These are phyloP conservation scores for Pomatorhinus ruficollis DNA, from an alignment of 2,113 vertebrate genomes.

Conservation along the genomic window DNA sequence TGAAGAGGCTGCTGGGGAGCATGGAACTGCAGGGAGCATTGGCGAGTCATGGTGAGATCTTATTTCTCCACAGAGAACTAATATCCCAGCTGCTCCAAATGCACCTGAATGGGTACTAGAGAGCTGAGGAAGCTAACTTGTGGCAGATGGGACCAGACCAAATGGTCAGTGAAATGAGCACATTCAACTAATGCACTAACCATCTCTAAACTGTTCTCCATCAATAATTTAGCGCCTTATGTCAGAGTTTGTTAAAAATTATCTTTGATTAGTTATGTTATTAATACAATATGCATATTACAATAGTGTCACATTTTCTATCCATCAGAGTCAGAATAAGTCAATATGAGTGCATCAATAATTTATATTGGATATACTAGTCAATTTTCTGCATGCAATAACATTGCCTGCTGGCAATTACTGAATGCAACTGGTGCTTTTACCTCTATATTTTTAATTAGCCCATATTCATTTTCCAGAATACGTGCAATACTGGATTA, in stretches of 20 bases:
- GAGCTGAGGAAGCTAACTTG: conserved; percentile 45
- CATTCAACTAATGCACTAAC: conserved; percentile 62
- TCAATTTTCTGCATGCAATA: conserved; percentile 49
- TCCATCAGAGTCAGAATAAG: conserved; percentile 53
- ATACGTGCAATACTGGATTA: background rate
- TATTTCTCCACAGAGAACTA: conserved; percentile 67
- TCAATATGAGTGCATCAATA: conserved; percentile 65
- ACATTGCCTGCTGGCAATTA: conserved; percentile 24
- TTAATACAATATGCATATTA: conserved; percentile 67
- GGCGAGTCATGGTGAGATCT: conserved; percentile 50
- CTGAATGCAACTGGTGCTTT: conserved; percentile 48
- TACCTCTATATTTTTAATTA: conserved; percentile 12
- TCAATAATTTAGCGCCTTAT: conserved; percentile 68
- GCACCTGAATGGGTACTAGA: conserved; percentile 65
- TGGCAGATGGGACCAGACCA: conserved; percentile 70
- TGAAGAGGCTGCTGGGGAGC: conserved; percentile 70
- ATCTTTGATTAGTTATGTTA: conserved; percentile 63
- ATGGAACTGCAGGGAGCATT: conserved; percentile 66
- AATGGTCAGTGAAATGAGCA: conserved; percentile 72
- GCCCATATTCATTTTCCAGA: background rate
- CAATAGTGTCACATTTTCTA: conserved; percentile 45
- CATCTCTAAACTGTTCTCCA: conserved; percentile 60
- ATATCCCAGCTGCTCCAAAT: conserved; percentile 72
- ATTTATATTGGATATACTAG: conserved; percentile 52
- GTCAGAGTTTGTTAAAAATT: conserved; percentile 63